Conservation (phyloP, 2,113 vertebrate genomes). For the Athene noctua region DNA sequence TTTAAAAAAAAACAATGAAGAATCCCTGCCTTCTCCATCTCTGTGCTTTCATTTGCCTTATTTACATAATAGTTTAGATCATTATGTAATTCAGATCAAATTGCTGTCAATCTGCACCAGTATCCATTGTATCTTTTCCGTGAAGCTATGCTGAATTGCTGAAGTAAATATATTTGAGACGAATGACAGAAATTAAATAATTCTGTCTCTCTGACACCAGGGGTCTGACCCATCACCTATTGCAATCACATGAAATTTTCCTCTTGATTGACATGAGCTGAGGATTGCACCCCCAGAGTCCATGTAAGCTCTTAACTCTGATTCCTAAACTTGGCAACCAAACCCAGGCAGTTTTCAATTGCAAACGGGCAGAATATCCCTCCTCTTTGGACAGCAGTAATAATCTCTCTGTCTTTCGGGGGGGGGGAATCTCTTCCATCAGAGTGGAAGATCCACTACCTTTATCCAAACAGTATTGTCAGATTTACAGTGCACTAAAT, state of each 20-base stretch:
- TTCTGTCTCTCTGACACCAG: not conserved
- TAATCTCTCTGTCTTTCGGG: not conserved
- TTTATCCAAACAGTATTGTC: not conserved
- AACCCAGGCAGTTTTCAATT: not conserved
- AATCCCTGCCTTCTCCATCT: not conserved
- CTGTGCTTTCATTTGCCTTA: not conserved
- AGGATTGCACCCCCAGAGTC: conserved; percentile 20
- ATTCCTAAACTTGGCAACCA: conserved; percentile 56
- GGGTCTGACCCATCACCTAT: not conserved
- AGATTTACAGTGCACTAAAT: conserved; percentile 1
- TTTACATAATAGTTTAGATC: conserved; percentile 57
- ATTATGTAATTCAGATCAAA: conserved; percentile 59
- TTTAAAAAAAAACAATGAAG: not conserved
- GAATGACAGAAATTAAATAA: conserved; percentile 13
- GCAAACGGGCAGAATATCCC: conserved; percentile 5
- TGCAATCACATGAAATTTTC: not conserved
- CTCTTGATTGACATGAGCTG: not conserved
- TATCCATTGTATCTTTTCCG: not conserved
- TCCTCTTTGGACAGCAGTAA: not conserved
- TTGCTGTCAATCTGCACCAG: conserved; percentile 8
- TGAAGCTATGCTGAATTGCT: not conserved
- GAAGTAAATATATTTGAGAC: not conserved
- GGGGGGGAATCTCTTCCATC: conserved; percentile 1
- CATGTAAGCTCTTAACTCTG: conserved; percentile 47
- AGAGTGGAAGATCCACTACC: not conserved